Evolutionary conservation across 2,888 invertebrate genomes (phyloP), one percentile per base, ranked within the genome.

Genomic region (Cryptus armator): DNA sequence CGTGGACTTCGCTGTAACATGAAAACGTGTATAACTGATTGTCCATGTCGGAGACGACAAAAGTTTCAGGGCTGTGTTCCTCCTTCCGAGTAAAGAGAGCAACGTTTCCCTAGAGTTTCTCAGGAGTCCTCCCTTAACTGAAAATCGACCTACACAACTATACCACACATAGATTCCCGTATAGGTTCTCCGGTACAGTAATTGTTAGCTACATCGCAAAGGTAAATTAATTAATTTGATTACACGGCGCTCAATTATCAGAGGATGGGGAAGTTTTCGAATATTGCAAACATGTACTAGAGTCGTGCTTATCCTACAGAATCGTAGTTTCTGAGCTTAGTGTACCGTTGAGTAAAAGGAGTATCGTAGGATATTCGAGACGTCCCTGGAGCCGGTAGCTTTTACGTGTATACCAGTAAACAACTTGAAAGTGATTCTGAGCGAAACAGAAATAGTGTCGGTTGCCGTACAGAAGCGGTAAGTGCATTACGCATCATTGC

Each of bases 401-500:
- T 78, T 48, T 32, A 48, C 59, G 59, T 51, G 51, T 62, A 71
- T 51, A 70, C 62, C 59, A 46, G 70, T 64, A 71, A 79, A 77
- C 67, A 77, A 71, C 62, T 62, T n/a, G 59, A 79, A 62, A 71
- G 78, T 79, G 70, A 79, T 71, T 71, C 62, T 79, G 19, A 79
- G 62, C 62, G 78, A 71, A 71, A 48, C 29, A 37, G 68, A 44
- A 78, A 78, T 68, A 62, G 78, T 32, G 19, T 59, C 48, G 62
- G 46, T 62, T 37, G 46, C 62, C 70, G 78, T 78, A 62, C 46
- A 48, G 62, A 62, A 48, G 62, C 59, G 70, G 70, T 78, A 78
- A 78, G 62, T 78, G 78, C 70, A 78, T 78, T 78, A 78, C 78
- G 78, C 78, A 78, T 70, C 70, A 70, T 70, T 78, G 78, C 62